These are phyloP conservation scores for Lordiphosa collinella DNA, from an alignment of 1,140 invertebrate species.

Conservation along the genomic window DNA sequence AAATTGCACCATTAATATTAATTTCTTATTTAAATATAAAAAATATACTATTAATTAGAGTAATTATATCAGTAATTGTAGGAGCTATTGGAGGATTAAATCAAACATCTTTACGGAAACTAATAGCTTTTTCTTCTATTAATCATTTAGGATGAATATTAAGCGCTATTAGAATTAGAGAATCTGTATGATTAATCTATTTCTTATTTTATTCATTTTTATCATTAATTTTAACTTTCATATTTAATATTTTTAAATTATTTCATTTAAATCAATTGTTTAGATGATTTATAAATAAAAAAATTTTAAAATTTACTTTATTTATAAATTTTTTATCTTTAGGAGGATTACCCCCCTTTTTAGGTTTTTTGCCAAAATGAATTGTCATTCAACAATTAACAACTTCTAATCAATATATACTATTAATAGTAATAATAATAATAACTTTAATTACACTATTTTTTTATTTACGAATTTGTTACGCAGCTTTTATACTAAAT, in stretches of 20 bases:
- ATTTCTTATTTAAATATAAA: constrained; percentile 75
- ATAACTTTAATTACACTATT: constrained; percentile 80
- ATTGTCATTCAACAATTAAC: constrained; percentile 80
- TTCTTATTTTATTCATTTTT: constrained; percentile 80
- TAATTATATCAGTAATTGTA: constrained; percentile 76
- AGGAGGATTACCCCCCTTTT: constrained; percentile 81
- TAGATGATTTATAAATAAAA: constrained; percentile 67
- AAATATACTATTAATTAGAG: constrained; percentile 60
- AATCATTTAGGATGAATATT: constrained; percentile 82
- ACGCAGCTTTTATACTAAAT: constrained; percentile 77
- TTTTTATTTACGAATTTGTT: constrained; percentile 80
- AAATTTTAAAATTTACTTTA: constrained; percentile 79
- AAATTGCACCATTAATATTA: constrained; percentile 81
- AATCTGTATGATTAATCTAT: constrained; percentile 79
- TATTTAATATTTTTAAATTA: constrained; percentile 79
- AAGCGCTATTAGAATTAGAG: constrained; percentile 65
- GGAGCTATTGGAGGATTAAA: constrained; percentile 80
- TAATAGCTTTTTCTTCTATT: constrained; percentile 81
- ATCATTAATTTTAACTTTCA: constrained; percentile 72
- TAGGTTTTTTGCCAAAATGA: constrained; percentile 82
- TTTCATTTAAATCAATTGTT: constrained; percentile 80
- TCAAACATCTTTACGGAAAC: constrained; percentile 80
- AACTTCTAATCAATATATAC: constrained; percentile 69
- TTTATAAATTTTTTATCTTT: constrained; percentile 81
- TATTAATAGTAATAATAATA: constrained; percentile 79